Evolutionary conservation across 2,888 invertebrate species (phyloP), one percentile per base, ranked within the genome.

Genomic region (Synanthedon myopaeformis): DNA sequence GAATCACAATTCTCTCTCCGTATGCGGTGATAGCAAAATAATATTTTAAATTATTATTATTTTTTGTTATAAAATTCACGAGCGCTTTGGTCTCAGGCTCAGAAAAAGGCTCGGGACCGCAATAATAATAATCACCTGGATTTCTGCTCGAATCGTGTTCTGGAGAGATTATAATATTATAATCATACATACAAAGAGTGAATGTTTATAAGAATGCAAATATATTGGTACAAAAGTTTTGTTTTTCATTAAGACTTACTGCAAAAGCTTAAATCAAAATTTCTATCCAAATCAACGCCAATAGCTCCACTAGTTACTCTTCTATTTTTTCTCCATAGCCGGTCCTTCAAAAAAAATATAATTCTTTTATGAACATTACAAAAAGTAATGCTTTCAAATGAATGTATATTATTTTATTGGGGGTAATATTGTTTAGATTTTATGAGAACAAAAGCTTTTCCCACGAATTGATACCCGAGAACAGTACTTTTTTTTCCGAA

Each of bases 1-100:
- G 91, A 48, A 90, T 79, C 5, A 92, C 74, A 19, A 91, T 67
- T 49, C 79, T 85, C 62, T 92, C 91, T 0, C 92, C 91, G 58
- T 91, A 92, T 0, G 91, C 88, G 62, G 92, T 92, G 52, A 92
- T 82, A 0, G 91, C 82, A 45, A 93, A 78, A 69, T 92, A 94
- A 45, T 89, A 89, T 53, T 76, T 80, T 1, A 90, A 63, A n/a
- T 77, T 69, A 0, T 68, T 58, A 2, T 56, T 61, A 5, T 67
- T 64, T 1, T 54, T 51, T 0, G 42, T 14, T 1, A 82, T 57
- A 14, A 75, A 78, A 0, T 69, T 57, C 0, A 72, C 61, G 0
- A 82, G 56, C 0, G 69, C 69, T 51, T 53, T 60, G 0, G 80
- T 67, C 62, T 85, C 85, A 0, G 79, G 77, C 54, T 85, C 85